Percentiles rank a stretch among this genome's conserved stretches.
Evolutionary conservation across 92 coral and sea anemone genomes (phyloP).

Genomic region (Phymanthus crucifer): DNA sequence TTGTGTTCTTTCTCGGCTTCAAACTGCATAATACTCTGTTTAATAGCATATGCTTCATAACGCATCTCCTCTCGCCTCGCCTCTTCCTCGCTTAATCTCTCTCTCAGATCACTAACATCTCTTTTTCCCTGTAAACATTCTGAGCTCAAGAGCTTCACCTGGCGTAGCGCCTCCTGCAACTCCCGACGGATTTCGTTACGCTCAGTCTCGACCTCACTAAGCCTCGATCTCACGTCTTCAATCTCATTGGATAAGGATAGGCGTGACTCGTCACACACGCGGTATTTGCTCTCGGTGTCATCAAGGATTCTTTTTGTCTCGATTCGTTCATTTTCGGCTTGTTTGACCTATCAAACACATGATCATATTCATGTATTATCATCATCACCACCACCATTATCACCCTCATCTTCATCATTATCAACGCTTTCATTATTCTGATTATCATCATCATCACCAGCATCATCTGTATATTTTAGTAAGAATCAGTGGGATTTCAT

Average conservation of each 20-base stretch:
- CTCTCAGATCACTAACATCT: slow-evolving; percentile 75
- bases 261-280: slow-evolving; percentile 72
- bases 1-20: slow-evolving; percentile 78
- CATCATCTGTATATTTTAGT: no score
- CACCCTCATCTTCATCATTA: no score
- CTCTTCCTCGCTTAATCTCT: slow-evolving; percentile 73
- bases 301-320: slow-evolving; percentile 62
- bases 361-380: background rate
- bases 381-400: no score
- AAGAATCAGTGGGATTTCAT: no score
- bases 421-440: no score
- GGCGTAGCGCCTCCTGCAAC: slow-evolving; percentile 75
- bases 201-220: slow-evolving; percentile 70
- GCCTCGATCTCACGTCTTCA: slow-evolving; percentile 61
- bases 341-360: slow-evolving; percentile 45
- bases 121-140: slow-evolving; percentile 78
- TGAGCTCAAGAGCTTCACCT: slow-evolving; percentile 75
- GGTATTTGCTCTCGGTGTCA: slow-evolving; percentile 62
- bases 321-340: slow-evolving; percentile 60
- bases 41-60: slow-evolving; percentile 70
- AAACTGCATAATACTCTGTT: slow-evolving; percentile 62
- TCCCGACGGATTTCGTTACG: slow-evolving; percentile 77
- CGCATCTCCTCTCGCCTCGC: slow-evolving; percentile 61
- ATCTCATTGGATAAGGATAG: slow-evolving; percentile 60
- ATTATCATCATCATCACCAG: no score